Evolutionary conservation across 2,113 vertebrate species (phyloP).

Genomic region (Upupa epops): DNA sequence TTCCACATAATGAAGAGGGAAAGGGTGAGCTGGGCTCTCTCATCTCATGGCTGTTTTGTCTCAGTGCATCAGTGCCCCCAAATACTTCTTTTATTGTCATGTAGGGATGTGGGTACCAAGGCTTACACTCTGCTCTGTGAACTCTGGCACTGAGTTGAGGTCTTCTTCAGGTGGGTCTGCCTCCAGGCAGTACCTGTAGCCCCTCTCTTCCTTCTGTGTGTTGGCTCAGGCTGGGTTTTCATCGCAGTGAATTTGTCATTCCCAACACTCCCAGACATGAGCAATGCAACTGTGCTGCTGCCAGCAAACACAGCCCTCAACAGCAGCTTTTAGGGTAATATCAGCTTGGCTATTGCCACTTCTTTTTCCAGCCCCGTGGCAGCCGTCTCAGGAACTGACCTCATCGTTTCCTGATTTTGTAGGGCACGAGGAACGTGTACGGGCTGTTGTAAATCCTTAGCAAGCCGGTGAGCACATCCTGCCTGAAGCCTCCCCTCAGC

Average conservation of each 20-base stretch:
- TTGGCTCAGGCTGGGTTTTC: neutral
- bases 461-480: neutral
- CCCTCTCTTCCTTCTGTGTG: neutral
- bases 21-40: neutral
- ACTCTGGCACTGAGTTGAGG: neutral
- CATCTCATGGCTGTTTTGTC: neutral
- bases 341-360: neutral
- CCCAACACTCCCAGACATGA: slow-evolving; percentile 40
- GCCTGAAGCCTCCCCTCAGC: neutral
- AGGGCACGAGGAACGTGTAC: neutral
- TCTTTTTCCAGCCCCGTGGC: neutral
- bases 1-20: neutral
- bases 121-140: neutral
- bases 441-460: neutral
- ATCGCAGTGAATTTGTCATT: slow-evolving; percentile 16
- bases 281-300: neutral
- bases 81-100: neutral
- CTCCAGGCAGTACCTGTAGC: neutral
- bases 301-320: slow-evolving; percentile 37
- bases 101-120: accelerated
- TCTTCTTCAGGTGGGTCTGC: neutral
- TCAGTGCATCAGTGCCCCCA: neutral
- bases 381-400: slow-evolving; percentile 47
- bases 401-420: neutral
- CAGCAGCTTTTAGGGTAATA: neutral